These are phyloP conservation scores for Sesamia inferens DNA, from an alignment of 2,888 invertebrate genomes.

Conservation along the genomic window DNA sequence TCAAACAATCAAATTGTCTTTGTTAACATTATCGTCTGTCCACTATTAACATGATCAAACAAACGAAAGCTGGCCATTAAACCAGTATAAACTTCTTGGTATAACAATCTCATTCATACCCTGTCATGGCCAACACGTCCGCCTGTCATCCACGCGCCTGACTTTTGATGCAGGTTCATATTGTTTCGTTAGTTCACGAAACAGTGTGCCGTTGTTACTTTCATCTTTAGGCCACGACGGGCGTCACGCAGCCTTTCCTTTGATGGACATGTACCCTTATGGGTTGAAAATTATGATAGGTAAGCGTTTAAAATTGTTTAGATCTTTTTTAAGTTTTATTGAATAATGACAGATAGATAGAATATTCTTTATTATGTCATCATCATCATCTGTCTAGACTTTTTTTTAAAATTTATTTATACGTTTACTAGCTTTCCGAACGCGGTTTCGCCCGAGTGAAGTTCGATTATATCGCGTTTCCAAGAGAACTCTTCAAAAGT, in stretches of 20 bases:
- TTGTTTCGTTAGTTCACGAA: slow-evolving; percentile 38
- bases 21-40: background rate
- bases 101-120: slow-evolving; percentile 33
- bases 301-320: background rate
- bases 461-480: no score
- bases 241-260: slow-evolving; percentile 13
- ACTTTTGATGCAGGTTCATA: slow-evolving; percentile 53
- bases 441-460: no score
- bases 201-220: slow-evolving; percentile 41
- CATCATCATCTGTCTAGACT: no score
- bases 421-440: no score
- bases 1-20: background rate
- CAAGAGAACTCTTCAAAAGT: no score
- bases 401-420: no score
- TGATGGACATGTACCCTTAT: slow-evolving; percentile 36
- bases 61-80: slow-evolving; percentile 24
- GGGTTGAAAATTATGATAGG: slow-evolving; percentile 3
- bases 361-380: no score
- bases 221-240: slow-evolving; percentile 21
- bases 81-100: slow-evolving; percentile 20
- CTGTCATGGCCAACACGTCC: slow-evolving; percentile 39
- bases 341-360: no score
- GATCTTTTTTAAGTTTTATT: background rate
- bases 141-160: slow-evolving; percentile 41
- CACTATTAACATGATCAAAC: slow-evolving; percentile 7